A percentile compares a stretch with the other conserved stretches of the same genome.
phyloP scores from a whole-genome alignment of 1,140 invertebrate species.

The Apis dorsata region DNA sequence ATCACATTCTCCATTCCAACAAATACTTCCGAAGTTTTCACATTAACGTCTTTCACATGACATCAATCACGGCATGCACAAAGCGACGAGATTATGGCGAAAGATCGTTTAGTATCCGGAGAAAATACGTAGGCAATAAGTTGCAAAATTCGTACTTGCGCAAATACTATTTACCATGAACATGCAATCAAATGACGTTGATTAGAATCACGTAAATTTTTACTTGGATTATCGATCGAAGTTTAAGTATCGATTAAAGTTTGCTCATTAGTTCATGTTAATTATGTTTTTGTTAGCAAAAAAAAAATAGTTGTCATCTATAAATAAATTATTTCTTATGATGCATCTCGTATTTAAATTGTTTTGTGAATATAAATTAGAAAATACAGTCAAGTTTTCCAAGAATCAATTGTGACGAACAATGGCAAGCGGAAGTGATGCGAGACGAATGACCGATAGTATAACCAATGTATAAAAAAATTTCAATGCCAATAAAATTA shows the following conservation, averaged over 20 bases:
- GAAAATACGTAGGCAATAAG: slow-evolving; percentile 38
- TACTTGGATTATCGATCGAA: neutral
- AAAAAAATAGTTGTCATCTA: neutral
- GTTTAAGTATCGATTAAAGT: neutral
- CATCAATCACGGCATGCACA: slow-evolving; percentile 6
- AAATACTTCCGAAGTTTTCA: neutral
- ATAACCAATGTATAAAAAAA: neutral
- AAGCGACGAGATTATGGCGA: slow-evolving; percentile 6
- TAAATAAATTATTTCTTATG: neutral
- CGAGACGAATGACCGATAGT: neutral
- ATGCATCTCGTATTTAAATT: neutral
- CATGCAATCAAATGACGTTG: slow-evolving; percentile 6
- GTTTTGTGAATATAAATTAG: slow-evolving; percentile 3
- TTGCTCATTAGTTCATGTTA: neutral
- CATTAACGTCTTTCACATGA: neutral
- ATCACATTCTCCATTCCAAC: neutral
- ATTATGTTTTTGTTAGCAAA: neutral
- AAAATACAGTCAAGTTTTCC: neutral
- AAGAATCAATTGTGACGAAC: neutral
- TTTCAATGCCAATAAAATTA: neutral
- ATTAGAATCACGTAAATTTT: slow-evolving; percentile 1
- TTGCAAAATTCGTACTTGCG: slow-evolving; percentile 48
- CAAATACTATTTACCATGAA: slow-evolving; percentile 18
- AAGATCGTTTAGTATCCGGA: slow-evolving; percentile 24
- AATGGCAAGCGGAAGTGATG: neutral